Evolutionary conservation across 2,113 vertebrate species (phyloP).

Genomic region (Poeciliopsis turrubarensis): DNA sequence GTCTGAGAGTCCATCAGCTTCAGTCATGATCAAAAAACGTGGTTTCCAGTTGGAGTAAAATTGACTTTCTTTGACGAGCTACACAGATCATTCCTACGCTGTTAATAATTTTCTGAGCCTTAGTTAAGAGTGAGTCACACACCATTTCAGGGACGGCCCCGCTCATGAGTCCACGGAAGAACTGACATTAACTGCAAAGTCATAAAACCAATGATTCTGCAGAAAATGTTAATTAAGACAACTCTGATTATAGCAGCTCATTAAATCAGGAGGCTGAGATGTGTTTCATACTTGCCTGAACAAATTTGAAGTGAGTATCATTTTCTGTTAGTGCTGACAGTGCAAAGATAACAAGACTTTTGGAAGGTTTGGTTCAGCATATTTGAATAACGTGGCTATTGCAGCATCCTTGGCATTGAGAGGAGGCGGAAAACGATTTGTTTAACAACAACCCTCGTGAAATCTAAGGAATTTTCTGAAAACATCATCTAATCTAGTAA

Average conservation of each 20-base stretch:
- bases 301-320: background rate
- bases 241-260: conserved; percentile 1
- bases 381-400: background rate
- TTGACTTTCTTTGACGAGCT: background rate
- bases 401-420: background rate
- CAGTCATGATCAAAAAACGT: background rate
- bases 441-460: background rate
- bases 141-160: background rate
- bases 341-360: conserved; percentile 7
- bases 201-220: conserved; percentile 1
- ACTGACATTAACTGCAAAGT: background rate
- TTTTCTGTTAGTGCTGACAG: conserved; percentile 1
- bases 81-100: background rate
- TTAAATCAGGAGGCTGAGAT: conserved; percentile 3
- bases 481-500: no score
- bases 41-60: background rate
- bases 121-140: background rate
- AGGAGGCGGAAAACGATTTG: background rate
- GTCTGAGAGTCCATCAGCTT: background rate
- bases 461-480: background rate
- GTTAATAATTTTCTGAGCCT: background rate
- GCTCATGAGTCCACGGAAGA: background rate
- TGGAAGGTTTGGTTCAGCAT: background rate
- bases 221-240: conserved; percentile 19
- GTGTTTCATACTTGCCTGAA: background rate